Conservation (phyloP, 1,140 invertebrate genomes). For the Formica exsecta region DNA sequence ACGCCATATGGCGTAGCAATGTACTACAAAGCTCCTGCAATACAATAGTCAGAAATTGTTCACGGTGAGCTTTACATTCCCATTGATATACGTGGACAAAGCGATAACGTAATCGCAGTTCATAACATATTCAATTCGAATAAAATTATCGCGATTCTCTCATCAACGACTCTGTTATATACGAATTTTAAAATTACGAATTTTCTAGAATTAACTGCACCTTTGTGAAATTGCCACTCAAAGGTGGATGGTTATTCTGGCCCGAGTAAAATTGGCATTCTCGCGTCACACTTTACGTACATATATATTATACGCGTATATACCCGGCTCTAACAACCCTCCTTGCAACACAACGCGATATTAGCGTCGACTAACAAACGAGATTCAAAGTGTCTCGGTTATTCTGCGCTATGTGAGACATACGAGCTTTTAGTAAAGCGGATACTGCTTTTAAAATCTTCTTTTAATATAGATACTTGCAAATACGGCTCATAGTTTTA, state of each 20-base stretch:
- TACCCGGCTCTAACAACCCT: conserved; percentile 11
- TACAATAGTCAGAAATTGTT: conserved; percentile 39
- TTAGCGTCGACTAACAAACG: conserved; percentile 50
- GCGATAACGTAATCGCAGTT: background rate
- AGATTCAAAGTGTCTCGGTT: conserved; percentile 45
- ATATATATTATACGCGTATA: conserved; percentile 44
- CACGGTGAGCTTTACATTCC: conserved; percentile 3
- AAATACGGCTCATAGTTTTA: background rate
- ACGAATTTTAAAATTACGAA: background rate
- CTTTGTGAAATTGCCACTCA: conserved; percentile 37
- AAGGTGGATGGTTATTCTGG: conserved; percentile 37
- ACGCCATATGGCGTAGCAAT: background rate
- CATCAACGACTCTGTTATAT: background rate
- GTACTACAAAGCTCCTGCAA: conserved; percentile 7
- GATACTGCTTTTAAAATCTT: conserved; percentile 8
- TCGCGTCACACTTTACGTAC: conserved; percentile 38
- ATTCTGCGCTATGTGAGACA: background rate
- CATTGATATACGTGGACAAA: conserved; percentile 19
- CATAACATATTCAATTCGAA: too few relatives aligned
- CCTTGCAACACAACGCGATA: conserved; percentile 38
- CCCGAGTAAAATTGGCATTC: conserved; percentile 35
- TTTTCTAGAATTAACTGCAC: conserved; percentile 26
- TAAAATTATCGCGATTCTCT: background rate
- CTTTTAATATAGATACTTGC: background rate
- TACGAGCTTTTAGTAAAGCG: conserved; percentile 15